These are phyloP conservation scores for Lampris megalopsis DNA, from an alignment of 2,113 vertebrate species.

Conservation along the genomic window DNA sequence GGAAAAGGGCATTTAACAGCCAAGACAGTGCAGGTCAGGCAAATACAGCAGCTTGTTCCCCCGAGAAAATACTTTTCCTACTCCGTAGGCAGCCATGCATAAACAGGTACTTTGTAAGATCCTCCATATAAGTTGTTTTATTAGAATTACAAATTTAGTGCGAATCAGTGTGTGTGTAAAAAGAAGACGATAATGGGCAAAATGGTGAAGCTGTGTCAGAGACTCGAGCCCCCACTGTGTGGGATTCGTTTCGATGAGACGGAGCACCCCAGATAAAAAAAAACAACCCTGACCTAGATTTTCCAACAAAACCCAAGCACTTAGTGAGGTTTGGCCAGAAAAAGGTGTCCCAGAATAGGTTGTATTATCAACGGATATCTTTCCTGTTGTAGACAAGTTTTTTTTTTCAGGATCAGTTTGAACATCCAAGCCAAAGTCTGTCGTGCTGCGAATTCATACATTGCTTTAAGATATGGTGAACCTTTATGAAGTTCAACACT, in stretches of 20 bases:
- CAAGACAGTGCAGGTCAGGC: background rate
- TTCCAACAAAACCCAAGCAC: background rate
- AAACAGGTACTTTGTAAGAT: background rate
- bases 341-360: background rate
- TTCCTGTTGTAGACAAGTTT: background rate
- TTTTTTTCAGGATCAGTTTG: background rate
- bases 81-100: background rate
- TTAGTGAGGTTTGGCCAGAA: background rate
- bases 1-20: constrained; percentile 6
- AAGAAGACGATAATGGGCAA: background rate
- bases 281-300: background rate
- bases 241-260: background rate
- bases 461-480: background rate
- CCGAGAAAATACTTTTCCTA: background rate
- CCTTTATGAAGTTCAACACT: background rate
- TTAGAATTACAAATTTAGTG: background rate
- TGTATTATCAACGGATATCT: background rate
- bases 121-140: background rate
- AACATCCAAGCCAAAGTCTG: background rate
- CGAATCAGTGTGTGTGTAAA: background rate
- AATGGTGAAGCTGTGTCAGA: background rate
- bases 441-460: background rate
- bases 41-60: background rate
- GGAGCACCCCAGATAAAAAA: background rate
- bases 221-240: background rate